Evolutionary conservation across 2,113 vertebrate genomes (phyloP).

Genomic region (Cepphus grylle): DNA sequence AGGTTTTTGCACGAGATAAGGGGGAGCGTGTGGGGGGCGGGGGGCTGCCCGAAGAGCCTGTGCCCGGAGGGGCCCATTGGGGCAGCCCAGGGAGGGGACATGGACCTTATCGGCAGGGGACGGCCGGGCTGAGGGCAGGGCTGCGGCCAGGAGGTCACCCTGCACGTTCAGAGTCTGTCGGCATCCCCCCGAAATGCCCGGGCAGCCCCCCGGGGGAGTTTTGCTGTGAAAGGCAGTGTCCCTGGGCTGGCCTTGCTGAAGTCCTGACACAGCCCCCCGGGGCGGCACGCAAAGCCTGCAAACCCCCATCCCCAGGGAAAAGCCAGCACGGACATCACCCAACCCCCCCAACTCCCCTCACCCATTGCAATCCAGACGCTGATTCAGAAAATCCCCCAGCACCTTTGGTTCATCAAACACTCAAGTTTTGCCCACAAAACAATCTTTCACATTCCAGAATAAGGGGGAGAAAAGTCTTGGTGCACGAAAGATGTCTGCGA

Average conservation of each 20-base stretch:
- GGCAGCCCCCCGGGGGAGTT: neutral
- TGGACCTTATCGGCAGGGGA: neutral
- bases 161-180: neutral
- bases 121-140: neutral
- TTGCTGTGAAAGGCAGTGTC: neutral
- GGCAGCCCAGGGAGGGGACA: neutral
- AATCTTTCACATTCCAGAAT: neutral
- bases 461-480: neutral
- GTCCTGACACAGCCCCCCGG: neutral
- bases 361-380: fast-evolving
- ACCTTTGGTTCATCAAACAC: neutral
- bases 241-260: neutral
- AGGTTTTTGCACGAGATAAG: neutral
- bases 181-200: neutral
- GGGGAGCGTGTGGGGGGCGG: fast-evolving
- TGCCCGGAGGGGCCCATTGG: fast-evolving
- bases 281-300: neutral
- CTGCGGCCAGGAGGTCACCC: neutral
- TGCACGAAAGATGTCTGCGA: neutral
- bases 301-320: neutral
- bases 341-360: neutral
- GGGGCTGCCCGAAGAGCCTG: neutral
- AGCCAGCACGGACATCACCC: neutral
- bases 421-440: neutral
- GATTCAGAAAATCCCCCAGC: neutral